Evolutionary conservation across 2,888 invertebrate species (phyloP), one percentile per base, ranked within the genome.

Genomic region (Drepanosiphum platanoidis): DNA sequence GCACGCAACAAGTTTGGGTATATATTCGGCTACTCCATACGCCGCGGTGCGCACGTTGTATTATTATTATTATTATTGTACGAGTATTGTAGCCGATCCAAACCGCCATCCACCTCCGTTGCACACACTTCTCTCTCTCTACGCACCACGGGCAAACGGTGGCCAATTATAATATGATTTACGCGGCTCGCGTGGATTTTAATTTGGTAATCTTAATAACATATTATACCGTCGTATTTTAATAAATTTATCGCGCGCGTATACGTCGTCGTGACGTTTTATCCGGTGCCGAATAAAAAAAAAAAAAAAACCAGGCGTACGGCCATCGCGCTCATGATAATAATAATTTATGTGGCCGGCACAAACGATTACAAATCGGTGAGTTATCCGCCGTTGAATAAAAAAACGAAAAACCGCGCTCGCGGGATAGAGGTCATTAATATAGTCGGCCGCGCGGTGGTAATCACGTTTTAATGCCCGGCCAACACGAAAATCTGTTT

Each of bases 111-210:
- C 75, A 36, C 58, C 58, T 61, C 36, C 77, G 34, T 22, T 22
- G 5, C 22, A 22, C 46, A n/a, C 46, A 15, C 46, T 9, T 42
- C 5, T 42, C 11, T 46, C 13, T 18, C 46, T 18, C 46, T 27
- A 27, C 27, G 2, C 27, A 1, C 11, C 11, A 11, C 27, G 9
- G n/a, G n/a, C n/a, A 27, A 64, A 78, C 78, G 64, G 78, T 64
- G 64, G 78, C 78, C 78, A 78, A 78, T 78, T 78, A 78, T 64
- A 78, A 78, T 64, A 78, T 64, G 64, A 75, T 75, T 61, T 75
- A 75, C 58, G 39, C 64, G 15, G 72, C 72, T n/a, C n/a, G 52
- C 5, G 58, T 22, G 39, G 52, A 52, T 75, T 75, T 75, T 36
- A 58, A 75, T 75, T 58, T 27, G 32, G 58, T 34, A 18, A 64